Evolutionary conservation across 2,888 invertebrate genomes (phyloP), one percentile per base, ranked within the genome.

Genomic region (Notodromas monacha): DNA sequence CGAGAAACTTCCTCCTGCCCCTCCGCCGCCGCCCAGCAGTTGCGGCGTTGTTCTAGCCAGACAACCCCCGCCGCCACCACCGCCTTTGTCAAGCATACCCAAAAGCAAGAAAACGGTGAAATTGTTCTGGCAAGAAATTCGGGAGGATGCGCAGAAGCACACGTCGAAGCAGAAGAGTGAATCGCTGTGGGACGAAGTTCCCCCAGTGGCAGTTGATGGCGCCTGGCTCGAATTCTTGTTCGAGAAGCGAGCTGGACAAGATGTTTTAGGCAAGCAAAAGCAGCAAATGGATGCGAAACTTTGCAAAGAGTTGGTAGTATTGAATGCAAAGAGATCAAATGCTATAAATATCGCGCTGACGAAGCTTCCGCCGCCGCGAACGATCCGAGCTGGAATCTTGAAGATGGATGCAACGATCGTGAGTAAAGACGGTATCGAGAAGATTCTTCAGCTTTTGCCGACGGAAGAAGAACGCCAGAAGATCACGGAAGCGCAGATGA

Each of bases 311-410:
- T 65, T 84, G 36, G 73, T 86, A 33, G 86, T 96, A 26, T 55
- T 96, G 50, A 84, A 86, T 49, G 70, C 84, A 28, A 96, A 92
- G 49, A 61, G 96, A 38, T 96, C 96, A 4, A 96, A 96, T 50
- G 89, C 86, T 26, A 96, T 99, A 40, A 96, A 96, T 49, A 99
- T 99, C 42, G 89, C 89, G 11, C 74, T 99, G 69, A 99, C 92
- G 13, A 92, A 89, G 48, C 55, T 99, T 37, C 96, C 96, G 2
- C 89, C 89, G 1, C 79, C 89, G 1, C 63, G 86, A 27, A 79
- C 89, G 4, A 99, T 99, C 37, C 92, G 92, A 48, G 74, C 86
- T n/a, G 96, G 92, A 14, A 81, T 86, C 37, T 57, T 96, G 49
- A 99, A 96, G 55, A 99, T 99, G 86, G 96, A 99, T 48, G 74